Conservation (phyloP, 2,888 invertebrate genomes). For the Diogma glabrata region DNA sequence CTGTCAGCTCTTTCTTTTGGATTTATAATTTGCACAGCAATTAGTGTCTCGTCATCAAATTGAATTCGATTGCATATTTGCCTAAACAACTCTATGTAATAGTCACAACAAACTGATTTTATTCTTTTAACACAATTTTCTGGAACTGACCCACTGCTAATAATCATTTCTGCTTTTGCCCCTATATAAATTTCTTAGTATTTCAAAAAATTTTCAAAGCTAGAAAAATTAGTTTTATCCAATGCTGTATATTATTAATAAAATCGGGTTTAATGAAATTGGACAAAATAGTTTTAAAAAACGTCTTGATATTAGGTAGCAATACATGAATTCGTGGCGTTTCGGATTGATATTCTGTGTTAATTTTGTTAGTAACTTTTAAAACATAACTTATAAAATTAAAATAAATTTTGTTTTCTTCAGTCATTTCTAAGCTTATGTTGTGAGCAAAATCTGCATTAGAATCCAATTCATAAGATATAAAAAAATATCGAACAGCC, state of each 20-base stretch:
- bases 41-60: slow-evolving; percentile 11
- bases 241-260: not conserved
- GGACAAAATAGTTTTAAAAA: not conserved
- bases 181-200: slow-evolving; percentile 11
- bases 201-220: slow-evolving; percentile 1
- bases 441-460: not conserved
- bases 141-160: not conserved
- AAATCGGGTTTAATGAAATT: not conserved
- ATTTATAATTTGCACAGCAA: slow-evolving; percentile 10
- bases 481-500: not conserved
- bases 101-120: slow-evolving; percentile 10
- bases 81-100: slow-evolving; percentile 11
- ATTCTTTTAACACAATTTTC: not conserved
- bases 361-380: slow-evolving; percentile 6
- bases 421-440: not conserved
- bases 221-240: not conserved
- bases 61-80: slow-evolving; percentile 12
- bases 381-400: slow-evolving; percentile 3
- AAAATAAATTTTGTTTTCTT: slow-evolving; percentile 6
- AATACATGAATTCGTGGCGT: not conserved
- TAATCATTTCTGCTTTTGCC: slow-evolving; percentile 11
- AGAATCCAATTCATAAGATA: not conserved
- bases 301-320: not conserved
- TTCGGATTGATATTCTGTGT: not conserved
- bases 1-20: slow-evolving; percentile 9